Base-by-base conservation (phyloP, 2,797 vertebrate genomes). In the Malurus splendens region DNA sequence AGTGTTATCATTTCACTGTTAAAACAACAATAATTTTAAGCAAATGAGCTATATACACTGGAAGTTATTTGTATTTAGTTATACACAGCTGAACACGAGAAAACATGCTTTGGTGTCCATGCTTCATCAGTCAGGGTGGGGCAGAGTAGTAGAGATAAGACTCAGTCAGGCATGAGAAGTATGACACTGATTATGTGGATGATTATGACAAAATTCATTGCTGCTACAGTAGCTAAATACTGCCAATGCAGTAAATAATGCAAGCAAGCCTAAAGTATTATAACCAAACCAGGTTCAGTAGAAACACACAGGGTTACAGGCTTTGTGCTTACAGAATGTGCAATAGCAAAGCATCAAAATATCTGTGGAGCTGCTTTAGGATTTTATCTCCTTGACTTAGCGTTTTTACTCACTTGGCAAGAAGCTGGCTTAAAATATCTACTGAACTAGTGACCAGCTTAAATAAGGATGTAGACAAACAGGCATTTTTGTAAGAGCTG, bases 11-110 rank as follows among this genome's bases (percentile, higher is more conserved):
- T 75, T 83, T 87, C 14, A 10, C 32, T 55, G 28, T 83, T 65
- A 65, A 78, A 90, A 75, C 32, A 18, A 19, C 48, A 78, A 82
- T 66, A 59, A 75, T 75, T 83, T 87, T 44, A 72, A 75, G 28
- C 12, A 83, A 87, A 55, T 41, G 15, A 67, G 50, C 28, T n/a
- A 38, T 8, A 48, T 5, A 18, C 9, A 28, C 28, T 27, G 17
- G 25, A 33, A 6, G 1, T 60, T 73, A 38, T 38, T 59, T 70
- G 9, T 61, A 39, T 47, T 64, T 55, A 33, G 4, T 33, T 65
- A 32, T 50, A 36, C 9, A 33, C 9, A 24, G 6, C 9, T 45
- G 78, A 68, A 64, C 10, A 50, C 8, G 72, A 36, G 25, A 41
- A 77, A 79, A 32, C 12, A 9, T 39, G 10, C 14, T 66, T 33